phyloP scores from a whole-genome alignment of 2,113 vertebrate genomes.

The Pycnonotus jocosus region DNA sequence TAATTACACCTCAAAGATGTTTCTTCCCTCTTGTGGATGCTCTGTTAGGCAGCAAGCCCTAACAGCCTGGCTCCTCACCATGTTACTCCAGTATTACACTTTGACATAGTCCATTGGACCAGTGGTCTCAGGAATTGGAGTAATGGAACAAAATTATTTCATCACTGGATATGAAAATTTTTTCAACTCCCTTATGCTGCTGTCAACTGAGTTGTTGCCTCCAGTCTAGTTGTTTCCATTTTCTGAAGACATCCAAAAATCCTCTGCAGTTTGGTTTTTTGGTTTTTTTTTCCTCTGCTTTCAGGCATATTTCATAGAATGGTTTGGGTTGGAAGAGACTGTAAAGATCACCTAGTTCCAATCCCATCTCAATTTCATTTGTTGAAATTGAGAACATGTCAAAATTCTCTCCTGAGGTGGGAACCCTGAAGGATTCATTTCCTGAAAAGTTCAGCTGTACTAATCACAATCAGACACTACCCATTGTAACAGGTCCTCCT shows the following conservation, averaged over 20 bases:
- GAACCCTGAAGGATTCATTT: neutral
- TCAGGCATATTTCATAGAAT: neutral
- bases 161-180: neutral
- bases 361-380: neutral
- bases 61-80: accelerated
- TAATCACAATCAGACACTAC: neutral
- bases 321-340: neutral
- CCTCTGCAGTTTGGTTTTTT: neutral
- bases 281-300: neutral
- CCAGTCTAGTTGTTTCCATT: neutral
- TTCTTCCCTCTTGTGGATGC: neutral
- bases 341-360: neutral
- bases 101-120: neutral
- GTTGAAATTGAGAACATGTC: neutral
- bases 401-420: neutral
- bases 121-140: neutral
- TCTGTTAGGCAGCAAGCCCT: neutral
- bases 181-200: neutral
- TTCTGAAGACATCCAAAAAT: neutral
- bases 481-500: neutral
- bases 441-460: neutral
- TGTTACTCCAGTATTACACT: neutral
- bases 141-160: neutral
- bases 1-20: neutral
- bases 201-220: neutral